Evolutionary conservation across 1,140 invertebrate genomes (phyloP).

Genomic region (Drosophila jambulina): DNA sequence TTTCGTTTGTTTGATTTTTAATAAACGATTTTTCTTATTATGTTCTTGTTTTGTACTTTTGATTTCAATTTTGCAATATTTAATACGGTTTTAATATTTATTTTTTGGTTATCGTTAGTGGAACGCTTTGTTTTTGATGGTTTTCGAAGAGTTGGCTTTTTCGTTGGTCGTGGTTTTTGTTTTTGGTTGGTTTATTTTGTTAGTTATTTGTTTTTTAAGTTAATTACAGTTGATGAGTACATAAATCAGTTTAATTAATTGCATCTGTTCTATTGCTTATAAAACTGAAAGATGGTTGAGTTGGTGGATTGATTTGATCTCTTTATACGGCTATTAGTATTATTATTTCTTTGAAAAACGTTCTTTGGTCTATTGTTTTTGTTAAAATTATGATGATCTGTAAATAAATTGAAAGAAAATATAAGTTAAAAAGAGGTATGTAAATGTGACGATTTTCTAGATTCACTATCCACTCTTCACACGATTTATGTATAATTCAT

Average conservation of each 20-base stretch:
- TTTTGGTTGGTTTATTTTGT: conserved; percentile 5
- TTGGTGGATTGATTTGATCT: conserved; percentile 33
- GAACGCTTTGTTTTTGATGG: conserved; percentile 13
- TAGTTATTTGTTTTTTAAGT: conserved; percentile 6
- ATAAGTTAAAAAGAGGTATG: neutral
- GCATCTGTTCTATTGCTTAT: conserved; percentile 77
- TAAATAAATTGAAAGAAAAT: conserved; percentile 47
- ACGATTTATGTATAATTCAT: conserved; percentile 30
- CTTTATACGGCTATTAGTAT: conserved; percentile 47
- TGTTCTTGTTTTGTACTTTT: conserved; percentile 77
- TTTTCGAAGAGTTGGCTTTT: conserved; percentile 24
- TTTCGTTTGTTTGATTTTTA: conserved; percentile 22
- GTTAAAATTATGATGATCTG: conserved; percentile 84
- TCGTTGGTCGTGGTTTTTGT: conserved; percentile 23
- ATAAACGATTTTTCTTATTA: conserved; percentile 17
- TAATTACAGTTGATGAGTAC: conserved; percentile 34
- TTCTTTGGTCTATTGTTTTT: conserved; percentile 81
- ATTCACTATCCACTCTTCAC: conserved; percentile 39
- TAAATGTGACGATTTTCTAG: neutral
- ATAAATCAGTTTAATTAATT: conserved; percentile 52
- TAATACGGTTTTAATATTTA: conserved; percentile 22
- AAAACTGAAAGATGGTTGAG: conserved; percentile 72
- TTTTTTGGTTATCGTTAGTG: conserved; percentile 34
- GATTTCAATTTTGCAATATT: conserved; percentile 68
- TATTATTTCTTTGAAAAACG: conserved; percentile 56